Base-by-base conservation (phyloP, 2,888 invertebrate species). In the Hoplodrina ambigua region DNA sequence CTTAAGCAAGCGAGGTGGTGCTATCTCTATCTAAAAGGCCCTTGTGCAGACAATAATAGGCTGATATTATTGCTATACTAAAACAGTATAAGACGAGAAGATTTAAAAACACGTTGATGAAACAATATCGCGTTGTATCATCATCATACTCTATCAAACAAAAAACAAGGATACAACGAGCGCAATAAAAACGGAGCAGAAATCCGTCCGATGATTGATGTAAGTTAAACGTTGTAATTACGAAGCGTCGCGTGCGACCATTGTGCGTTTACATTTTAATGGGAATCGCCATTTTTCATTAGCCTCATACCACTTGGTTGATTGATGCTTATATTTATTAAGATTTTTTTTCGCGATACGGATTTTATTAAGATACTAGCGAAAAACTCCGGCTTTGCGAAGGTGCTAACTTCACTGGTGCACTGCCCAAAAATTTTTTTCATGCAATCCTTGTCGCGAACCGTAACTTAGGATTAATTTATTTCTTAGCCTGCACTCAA, bases 291-390 rank as follows among this genome's bases (percentile, higher is more conserved):
- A 93, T 93, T 93, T 93, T 92, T 93, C 93, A 94, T 88, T 89
- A 86, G 81, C 72, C 72, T 83, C 75, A 76, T 81, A 88, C 85
- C 86, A 86, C 85, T 63, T 63, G 75, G 80, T 92, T 94, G 94
- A 94, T 93, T 93, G 91, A 94, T 94, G 93, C 85, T 82, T 86
- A 85, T 85, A 90, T 92, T 91, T 93, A 94, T 94, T 93, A 92
- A 91, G 83, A 86, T 88, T 91, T 90, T 91, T n/a, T 89, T 69
- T 66, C 66, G 71, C 61, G 68, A 73, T 79, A 75, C 55, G 33
- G 52, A 56, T 58, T 74, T 73, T 72, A 41, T 41, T 13, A 37
- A 37, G 37, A 37, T 37, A 37, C 37, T 37, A 37, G 37, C 37
- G 6, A 1, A 8, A 8, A 0, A 0, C 8, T 0, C 37, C 2